phyloP scores from a whole-genome alignment of 1,140 invertebrate genomes.

The Conus betulinus region DNA sequence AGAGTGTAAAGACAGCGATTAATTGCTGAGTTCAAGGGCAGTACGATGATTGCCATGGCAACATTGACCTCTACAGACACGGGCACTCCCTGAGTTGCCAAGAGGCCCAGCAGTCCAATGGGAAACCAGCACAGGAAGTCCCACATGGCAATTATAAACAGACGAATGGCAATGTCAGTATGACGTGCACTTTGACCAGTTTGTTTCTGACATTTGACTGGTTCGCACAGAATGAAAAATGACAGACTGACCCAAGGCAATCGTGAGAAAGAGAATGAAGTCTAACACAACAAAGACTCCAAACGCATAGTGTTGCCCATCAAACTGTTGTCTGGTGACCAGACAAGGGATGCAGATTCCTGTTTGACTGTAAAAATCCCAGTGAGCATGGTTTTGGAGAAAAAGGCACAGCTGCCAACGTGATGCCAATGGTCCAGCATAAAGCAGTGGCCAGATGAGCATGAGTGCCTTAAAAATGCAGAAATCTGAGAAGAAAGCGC shows the following conservation, averaged over 20 bases:
- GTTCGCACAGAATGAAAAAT: too few species aligned
- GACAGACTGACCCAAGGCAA: too few species aligned
- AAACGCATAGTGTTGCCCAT: conserved; percentile 50
- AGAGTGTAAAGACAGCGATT: conserved; percentile 2
- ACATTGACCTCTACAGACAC: conserved; percentile 7
- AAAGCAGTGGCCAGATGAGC: background rate
- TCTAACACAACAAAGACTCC: too few species aligned
- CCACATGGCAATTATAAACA: background rate
- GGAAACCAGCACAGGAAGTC: conserved; percentile 20
- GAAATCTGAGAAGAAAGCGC: background rate
- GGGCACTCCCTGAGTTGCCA: background rate
- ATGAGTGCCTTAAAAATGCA: conserved; percentile 6
- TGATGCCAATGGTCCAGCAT: background rate
- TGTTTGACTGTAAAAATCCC: conserved; percentile 50
- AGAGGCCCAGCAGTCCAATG: background rate
- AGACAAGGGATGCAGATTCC: conserved; percentile 54
- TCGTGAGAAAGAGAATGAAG: too few species aligned
- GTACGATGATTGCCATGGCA: conserved; percentile 5
- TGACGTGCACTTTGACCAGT: conserved; percentile 31
- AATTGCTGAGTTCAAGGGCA: background rate
- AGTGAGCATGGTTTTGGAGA: background rate
- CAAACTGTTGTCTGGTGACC: conserved; percentile 30
- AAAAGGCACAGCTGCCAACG: background rate
- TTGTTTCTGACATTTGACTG: too few species aligned
- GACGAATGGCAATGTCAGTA: background rate